Percentiles rank a stretch among this genome's conserved stretches.
Evolutionary conservation across 2,797 vertebrate genomes (phyloP).

Genomic region (Geotrypetes seraphini): DNA sequence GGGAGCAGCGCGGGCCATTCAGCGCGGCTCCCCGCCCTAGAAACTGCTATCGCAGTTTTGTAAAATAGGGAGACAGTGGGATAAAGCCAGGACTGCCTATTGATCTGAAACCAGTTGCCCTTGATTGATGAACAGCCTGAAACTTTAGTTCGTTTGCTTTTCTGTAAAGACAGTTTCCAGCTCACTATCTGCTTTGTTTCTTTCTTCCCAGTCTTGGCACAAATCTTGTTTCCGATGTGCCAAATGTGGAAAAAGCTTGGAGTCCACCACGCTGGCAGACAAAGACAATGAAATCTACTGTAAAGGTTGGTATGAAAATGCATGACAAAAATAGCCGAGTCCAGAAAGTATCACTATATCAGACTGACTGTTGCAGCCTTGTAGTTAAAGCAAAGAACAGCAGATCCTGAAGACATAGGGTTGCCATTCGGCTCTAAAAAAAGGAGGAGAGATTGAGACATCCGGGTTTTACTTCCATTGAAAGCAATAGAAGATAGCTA

Average conservation of each 20-base stretch:
- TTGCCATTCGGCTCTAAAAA: too few species aligned
- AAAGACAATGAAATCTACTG: conserved; percentile 92
- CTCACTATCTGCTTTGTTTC: not conserved
- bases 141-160: not conserved
- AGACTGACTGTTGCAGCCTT: too few species aligned
- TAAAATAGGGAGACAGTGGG: too few species aligned
- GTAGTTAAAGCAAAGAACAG: not conserved
- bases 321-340: too few species aligned
- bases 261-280: conserved; percentile 88
- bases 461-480: too few species aligned
- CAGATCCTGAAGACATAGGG: too few species aligned
- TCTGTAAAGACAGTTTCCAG: not conserved
- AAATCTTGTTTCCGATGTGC: conserved; percentile 87
- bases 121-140: not conserved
- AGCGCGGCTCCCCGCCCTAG: too few species aligned
- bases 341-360: not conserved
- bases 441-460: too few species aligned
- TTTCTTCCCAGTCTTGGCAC: conserved; percentile 76
- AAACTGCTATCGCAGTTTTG: too few species aligned
- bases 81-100: not conserved
- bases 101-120: too few species aligned
- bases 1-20: too few species aligned
- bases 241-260: conserved; percentile 80
- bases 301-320: conserved; percentile 64
- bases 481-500: too few species aligned